These are phyloP conservation scores for Dynastes tityus DNA, from an alignment of 2,888 invertebrate species.

Conservation along the genomic window DNA sequence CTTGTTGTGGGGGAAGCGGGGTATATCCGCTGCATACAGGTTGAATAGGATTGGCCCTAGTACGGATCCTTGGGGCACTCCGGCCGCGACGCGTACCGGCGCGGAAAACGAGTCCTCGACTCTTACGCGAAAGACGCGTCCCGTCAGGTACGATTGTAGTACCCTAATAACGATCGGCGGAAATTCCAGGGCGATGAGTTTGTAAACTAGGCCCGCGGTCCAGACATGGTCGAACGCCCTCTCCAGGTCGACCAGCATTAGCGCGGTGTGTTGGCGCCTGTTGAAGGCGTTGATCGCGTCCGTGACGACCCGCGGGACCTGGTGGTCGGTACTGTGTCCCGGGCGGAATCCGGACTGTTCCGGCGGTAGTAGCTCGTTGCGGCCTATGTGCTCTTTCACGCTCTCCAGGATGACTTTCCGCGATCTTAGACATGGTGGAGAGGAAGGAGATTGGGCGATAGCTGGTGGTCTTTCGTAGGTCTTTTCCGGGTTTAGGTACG, in stretches of 20 bases:
- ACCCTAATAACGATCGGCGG: slow-evolving; percentile 56
- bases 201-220: slow-evolving; percentile 37
- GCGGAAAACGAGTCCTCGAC: slow-evolving; percentile 52
- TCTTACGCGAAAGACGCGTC: slow-evolving; percentile 57
- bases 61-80: slow-evolving; percentile 61
- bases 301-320: slow-evolving; percentile 56
- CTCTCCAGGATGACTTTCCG: slow-evolving; percentile 38
- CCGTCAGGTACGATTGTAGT: slow-evolving; percentile 54
- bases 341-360: slow-evolving; percentile 61
- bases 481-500: slow-evolving; percentile 57
- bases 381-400: slow-evolving; percentile 43
- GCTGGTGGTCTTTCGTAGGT: too few species aligned
- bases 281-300: too few species aligned
- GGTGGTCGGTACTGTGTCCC: slow-evolving; percentile 58
- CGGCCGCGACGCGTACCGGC: slow-evolving; percentile 54
- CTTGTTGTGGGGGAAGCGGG: too few species aligned
- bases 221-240: too few species aligned
- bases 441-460: too few species aligned
- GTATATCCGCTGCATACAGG: too few species aligned
- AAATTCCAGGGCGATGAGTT: slow-evolving; percentile 50
- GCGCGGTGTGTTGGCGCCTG: too few species aligned
- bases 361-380: background rate
- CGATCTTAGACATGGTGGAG: too few species aligned
- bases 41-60: slow-evolving; percentile 53
- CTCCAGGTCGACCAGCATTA: too few species aligned